Evolutionary conservation across 2,888 invertebrate species (phyloP).

Genomic region (Diadromus collaris): DNA sequence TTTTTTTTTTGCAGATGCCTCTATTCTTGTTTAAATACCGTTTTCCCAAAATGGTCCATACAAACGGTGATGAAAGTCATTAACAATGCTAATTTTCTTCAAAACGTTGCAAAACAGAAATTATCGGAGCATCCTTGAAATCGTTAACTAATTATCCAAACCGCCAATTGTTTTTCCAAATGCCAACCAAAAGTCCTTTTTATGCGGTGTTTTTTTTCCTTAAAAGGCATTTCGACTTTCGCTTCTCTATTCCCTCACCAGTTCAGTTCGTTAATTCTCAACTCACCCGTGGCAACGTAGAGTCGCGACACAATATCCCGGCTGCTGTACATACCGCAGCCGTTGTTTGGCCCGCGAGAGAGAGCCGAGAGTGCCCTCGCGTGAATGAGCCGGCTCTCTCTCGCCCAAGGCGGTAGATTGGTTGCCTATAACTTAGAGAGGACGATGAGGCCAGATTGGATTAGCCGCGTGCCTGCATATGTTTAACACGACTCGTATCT

Average conservation of each 20-base stretch:
- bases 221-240: too few species aligned
- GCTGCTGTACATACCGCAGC: background rate
- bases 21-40: background rate
- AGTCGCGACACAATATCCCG: conserved; percentile 8
- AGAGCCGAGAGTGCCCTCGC: conserved; percentile 15
- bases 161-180: too few species aligned
- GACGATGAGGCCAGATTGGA: conserved; percentile 69
- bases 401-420: conserved; percentile 63
- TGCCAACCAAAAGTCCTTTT: too few species aligned
- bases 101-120: background rate
- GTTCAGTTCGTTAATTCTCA: too few species aligned
- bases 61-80: background rate
- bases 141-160: too few species aligned
- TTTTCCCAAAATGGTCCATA: background rate
- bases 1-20: background rate
- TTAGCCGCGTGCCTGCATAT: conserved; percentile 68
- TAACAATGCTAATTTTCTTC: background rate
- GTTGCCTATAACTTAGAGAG: conserved; percentile 70
- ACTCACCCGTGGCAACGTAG: background rate
- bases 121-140: background rate
- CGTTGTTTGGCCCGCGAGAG: conserved; percentile 3
- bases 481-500: conserved; percentile 63
- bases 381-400: conserved; percentile 40
- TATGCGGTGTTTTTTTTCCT: too few species aligned
- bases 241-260: too few species aligned